Conservation (phyloP, 2,113 vertebrate genomes). For the Heterocephalus glaber region DNA sequence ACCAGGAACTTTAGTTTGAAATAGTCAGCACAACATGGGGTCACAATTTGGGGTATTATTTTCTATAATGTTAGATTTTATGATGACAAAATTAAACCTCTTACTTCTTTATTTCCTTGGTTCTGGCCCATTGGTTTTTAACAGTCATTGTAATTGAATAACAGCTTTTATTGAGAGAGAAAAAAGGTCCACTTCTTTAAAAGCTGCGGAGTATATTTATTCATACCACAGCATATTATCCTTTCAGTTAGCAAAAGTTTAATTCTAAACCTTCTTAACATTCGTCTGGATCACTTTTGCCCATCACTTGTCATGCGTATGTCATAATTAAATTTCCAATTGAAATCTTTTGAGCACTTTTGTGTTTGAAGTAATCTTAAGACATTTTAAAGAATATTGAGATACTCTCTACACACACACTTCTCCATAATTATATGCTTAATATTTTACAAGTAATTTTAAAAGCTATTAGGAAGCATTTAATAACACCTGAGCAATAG, state of each 20-base stretch:
- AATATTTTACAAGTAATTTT: background rate
- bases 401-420: background rate
- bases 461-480: background rate
- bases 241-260: background rate
- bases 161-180: background rate
- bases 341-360: background rate
- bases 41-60: background rate
- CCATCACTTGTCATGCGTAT: background rate
- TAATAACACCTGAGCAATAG: background rate
- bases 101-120: background rate
- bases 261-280: background rate
- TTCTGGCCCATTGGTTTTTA: background rate
- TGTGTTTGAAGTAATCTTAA: conserved; percentile 35
- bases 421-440: background rate
- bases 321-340: conserved; percentile 2
- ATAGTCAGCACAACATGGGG: too few relatives aligned
- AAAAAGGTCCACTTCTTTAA: background rate
- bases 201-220: background rate
- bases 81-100: background rate
- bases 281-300: background rate
- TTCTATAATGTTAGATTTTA: background rate
- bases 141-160: background rate
- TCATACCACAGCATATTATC: background rate
- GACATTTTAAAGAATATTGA: background rate
- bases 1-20: background rate